Evolutionary conservation across 1,140 invertebrate species (phyloP).

Genomic region (Lamellibrachia luymesi): DNA sequence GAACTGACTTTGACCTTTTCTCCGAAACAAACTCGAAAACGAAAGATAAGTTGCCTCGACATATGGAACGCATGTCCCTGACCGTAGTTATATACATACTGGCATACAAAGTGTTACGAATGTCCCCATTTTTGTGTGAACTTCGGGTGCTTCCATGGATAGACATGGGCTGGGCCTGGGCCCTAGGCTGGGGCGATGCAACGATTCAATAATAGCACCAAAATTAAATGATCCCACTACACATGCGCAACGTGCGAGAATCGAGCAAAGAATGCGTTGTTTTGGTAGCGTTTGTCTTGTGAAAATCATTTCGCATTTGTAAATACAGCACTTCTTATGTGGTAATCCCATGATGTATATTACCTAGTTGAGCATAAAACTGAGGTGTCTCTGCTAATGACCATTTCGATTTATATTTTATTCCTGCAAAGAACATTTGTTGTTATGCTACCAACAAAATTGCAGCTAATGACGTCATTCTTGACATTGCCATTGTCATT

Average conservation of each 20-base stretch:
- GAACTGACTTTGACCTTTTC: no score
- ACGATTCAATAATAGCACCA: no score
- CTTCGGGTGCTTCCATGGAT: no score
- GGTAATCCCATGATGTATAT: neutral
- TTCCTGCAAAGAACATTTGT: neutral
- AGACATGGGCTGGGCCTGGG: no score
- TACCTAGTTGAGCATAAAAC: neutral
- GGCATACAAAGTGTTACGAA: no score
- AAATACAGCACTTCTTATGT: neutral
- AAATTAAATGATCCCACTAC: neutral
- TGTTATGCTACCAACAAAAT: neutral
- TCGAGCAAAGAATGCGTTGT: neutral
- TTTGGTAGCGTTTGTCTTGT: neutral
- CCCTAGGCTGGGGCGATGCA: no score
- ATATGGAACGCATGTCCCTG: no score
- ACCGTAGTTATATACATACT: no score
- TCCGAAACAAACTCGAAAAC: no score
- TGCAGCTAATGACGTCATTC: neutral
- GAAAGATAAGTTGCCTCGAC: no score
- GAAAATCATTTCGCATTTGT: neutral
- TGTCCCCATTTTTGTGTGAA: no score
- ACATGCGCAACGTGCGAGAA: neutral
- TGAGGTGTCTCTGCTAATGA: neutral
- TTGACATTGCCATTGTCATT: neutral
- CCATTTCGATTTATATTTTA: neutral